These are phyloP conservation scores for Xestoiulus laeticollis DNA, from an alignment of 2,888 invertebrate genomes.

Conservation along the genomic window DNA sequence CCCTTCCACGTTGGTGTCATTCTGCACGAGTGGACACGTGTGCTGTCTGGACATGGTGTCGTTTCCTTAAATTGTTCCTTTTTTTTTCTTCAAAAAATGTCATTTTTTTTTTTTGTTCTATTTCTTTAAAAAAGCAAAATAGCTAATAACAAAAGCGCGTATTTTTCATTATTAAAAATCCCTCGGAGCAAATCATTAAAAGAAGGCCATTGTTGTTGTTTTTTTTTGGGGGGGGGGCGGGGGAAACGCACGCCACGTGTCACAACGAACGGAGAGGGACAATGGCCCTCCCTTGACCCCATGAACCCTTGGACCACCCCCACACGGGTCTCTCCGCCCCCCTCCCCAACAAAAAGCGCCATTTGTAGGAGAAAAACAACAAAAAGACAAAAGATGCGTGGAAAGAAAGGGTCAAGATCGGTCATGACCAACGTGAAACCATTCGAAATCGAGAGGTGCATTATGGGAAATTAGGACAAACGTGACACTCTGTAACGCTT, in stretches of 20 bases:
- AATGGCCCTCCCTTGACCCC: slow-evolving; percentile 12
- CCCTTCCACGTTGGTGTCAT: too few relatives aligned
- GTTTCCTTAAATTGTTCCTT: not conserved
- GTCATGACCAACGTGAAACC: not conserved
- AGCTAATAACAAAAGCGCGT: not conserved
- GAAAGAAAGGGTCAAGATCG: not conserved
- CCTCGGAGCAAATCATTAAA: not conserved
- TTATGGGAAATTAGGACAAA: not conserved
- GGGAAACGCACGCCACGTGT: not conserved
- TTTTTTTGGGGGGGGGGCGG: not conserved
- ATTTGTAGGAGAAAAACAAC: too few relatives aligned
- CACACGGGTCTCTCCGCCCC: not conserved
- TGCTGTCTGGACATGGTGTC: not conserved
- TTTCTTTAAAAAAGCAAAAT: not conserved
- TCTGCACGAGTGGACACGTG: not conserved
- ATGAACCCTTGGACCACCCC: not conserved
- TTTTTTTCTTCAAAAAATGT: not conserved
- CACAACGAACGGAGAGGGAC: not conserved
- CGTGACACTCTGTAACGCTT: not conserved
- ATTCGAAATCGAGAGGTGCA: not conserved
- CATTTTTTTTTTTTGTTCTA: not conserved
- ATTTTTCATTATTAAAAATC: slow-evolving; percentile 24
- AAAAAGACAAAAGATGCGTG: not conserved
- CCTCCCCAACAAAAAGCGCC: not conserved
- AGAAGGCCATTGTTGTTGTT: not conserved